Conservation (phyloP, 2,113 vertebrate species). For the Mesembrinibis cayennensis region DNA sequence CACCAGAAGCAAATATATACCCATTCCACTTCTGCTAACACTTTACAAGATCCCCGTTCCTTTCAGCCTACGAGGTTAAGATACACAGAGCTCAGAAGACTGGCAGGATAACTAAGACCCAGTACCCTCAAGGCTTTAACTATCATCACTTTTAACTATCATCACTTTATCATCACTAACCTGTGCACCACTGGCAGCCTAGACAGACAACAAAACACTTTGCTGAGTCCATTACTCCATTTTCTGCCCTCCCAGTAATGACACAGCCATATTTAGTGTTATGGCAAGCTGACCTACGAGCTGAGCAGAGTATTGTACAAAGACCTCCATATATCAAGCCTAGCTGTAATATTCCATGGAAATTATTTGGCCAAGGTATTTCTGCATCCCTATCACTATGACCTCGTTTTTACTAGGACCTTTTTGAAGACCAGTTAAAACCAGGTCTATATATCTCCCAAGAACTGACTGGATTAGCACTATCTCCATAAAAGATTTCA, state of each 20-base stretch:
- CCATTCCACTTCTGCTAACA: neutral
- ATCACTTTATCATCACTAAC: too few species aligned
- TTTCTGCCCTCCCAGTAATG: neutral
- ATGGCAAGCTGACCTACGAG: neutral
- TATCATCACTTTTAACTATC: neutral
- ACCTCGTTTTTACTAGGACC: neutral
- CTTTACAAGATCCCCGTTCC: neutral
- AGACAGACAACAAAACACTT: neutral
- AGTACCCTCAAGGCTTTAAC: neutral
- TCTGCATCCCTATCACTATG: neutral
- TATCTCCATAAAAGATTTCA: conserved; percentile 1
- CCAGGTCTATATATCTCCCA: neutral
- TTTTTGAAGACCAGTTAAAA: neutral
- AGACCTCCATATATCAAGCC: neutral
- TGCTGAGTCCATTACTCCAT: neutral
- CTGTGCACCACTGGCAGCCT: neutral
- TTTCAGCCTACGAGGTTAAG: neutral
- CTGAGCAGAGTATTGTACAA: neutral
- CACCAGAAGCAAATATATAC: neutral
- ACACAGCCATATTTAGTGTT: neutral
- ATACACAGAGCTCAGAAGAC: neutral
- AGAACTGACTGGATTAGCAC: neutral
- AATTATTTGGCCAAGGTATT: neutral
- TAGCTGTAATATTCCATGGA: neutral
- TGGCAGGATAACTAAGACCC: neutral